Base-by-base conservation (phyloP, 2,797 vertebrate species). In the Cephalopachus bancanus region DNA sequence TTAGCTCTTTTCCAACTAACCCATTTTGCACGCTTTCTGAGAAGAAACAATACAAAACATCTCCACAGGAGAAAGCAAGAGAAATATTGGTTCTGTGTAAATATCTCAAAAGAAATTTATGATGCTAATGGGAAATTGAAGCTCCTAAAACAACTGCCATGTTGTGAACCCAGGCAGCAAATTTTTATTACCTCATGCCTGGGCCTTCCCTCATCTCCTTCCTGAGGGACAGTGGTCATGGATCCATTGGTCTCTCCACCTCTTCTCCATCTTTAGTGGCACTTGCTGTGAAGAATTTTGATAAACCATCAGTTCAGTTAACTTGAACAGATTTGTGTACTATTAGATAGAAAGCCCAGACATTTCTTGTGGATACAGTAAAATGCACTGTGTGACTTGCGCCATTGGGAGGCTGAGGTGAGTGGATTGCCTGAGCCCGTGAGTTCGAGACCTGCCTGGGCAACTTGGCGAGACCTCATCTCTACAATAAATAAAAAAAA, bases 1-100 rank as follows among this genome's bases (percentile, higher is more conserved):
- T 81, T 15, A 85, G 88, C 76, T n/a, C 62, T 79, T 60, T 94
- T 91, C 80, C 95, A 78, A 10, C 83, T 89, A 96, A 93, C 79
- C 86, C 84, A 91, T 91, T 90, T 95, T 90, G 78, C 44, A 60
- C 7, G n/a, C 90, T 95, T 91, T 74, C 81, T 83, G 81, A 84
- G 76, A 74, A 75, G 67, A 96, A 37, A 85, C 83, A 78, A 44
- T 55, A 33, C 17, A 57, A 2, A 1, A 49, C 60, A 4, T 55
- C 69, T 64, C 78, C 44, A 37, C 30, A 67, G 94, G 84, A 90
- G 76, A 53, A 95, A 93, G 62, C 30, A 53, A 65, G 51, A 90
- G 55, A 64, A 76, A 89, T 20, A 53, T 3, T 57, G 69, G 55
- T 55, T 90, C 67, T 12, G 15, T 53, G 51, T 83, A 89, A 90